These are phyloP conservation scores for Epistrophe eligans DNA, from an alignment of 2,888 invertebrate genomes.

Conservation along the genomic window DNA sequence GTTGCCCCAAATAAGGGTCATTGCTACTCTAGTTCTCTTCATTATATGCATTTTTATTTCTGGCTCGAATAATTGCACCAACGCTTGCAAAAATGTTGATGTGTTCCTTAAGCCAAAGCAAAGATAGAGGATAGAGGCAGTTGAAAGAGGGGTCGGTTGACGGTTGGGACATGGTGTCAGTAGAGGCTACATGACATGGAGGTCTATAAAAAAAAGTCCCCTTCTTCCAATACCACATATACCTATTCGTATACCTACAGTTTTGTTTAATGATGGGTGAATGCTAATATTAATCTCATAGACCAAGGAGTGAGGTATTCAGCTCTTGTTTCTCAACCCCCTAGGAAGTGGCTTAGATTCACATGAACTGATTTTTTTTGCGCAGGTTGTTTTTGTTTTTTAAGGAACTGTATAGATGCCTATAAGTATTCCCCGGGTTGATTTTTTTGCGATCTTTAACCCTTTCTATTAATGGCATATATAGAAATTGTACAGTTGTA, in stretches of 20 bases:
- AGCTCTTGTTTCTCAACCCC: constrained; percentile 47
- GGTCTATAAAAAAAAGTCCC: constrained; percentile 22
- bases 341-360: constrained; percentile 72
- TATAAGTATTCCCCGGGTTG: constrained; percentile 7
- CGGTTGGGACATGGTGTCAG: not conserved
- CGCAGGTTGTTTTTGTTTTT: constrained; percentile 16
- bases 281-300: constrained; percentile 63
- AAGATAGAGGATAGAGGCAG: constrained; percentile 41
- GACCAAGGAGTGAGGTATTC: constrained; percentile 14
- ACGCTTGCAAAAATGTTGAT: constrained; percentile 58
- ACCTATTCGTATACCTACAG: not conserved
- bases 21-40: constrained; percentile 77
- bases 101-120: constrained; percentile 50
- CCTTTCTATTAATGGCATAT: constrained; percentile 39
- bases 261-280: constrained; percentile 59
- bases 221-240: constrained; percentile 6
- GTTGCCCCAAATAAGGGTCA: constrained; percentile 80
- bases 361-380: constrained; percentile 57
- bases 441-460: constrained; percentile 58
- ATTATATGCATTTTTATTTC: constrained; percentile 72
- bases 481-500: constrained; percentile 30
- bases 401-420: not conserved
- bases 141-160: not conserved
- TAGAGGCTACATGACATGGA: not conserved
- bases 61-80: constrained; percentile 65